A percentile compares a stretch with the other conserved stretches of the same genome.
Conservation (phyloP, 2,797 vertebrate genomes). For the Diceros bicornis region DNA sequence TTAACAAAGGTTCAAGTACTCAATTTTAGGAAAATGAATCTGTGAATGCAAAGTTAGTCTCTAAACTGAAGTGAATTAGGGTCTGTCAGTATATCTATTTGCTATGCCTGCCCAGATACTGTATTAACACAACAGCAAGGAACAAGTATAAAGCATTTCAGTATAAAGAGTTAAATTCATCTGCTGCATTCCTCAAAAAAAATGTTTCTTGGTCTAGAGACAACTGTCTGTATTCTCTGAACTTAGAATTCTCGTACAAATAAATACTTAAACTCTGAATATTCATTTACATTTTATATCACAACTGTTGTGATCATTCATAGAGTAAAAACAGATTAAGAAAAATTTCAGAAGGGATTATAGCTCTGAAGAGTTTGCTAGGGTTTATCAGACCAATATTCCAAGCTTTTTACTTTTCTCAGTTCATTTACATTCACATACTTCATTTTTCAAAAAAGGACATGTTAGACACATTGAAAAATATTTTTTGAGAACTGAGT, state of each 20-base stretch:
- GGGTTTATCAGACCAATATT: neutral
- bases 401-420: neutral
- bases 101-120: neutral
- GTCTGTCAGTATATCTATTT: neutral
- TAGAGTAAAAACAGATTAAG: neutral
- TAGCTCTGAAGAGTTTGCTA: neutral
- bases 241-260: neutral
- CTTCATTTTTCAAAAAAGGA: neutral
- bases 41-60: neutral
- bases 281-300: neutral
- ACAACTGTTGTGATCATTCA: neutral
- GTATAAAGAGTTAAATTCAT: constrained; percentile 26
- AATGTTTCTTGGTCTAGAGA: neutral
- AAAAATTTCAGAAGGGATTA: neutral
- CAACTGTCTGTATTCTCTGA: neutral
- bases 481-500: neutral
- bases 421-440: neutral
- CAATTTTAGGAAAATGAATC: neutral
- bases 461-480: neutral
- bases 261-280: neutral
- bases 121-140: neutral
- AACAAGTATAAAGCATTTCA: neutral
- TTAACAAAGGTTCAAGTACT: neutral
- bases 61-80: neutral
- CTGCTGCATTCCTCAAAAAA: neutral